Evolutionary conservation across 2,888 invertebrate species (phyloP).

Genomic region (Subacronicta megacephala): DNA sequence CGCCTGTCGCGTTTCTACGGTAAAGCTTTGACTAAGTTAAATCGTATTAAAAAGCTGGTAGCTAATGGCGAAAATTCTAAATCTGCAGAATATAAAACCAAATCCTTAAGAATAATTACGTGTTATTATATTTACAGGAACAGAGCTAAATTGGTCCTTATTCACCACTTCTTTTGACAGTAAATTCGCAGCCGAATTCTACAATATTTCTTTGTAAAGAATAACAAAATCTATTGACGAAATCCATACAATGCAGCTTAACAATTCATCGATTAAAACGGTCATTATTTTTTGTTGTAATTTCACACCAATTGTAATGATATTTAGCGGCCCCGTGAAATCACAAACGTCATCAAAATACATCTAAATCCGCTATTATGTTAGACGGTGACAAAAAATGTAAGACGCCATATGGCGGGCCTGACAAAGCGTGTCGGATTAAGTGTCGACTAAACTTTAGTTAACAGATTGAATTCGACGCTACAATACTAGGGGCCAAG

Average conservation of each 20-base stretch:
- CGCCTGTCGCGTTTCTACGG: slow-evolving; percentile 48
- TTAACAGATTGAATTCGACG: slow-evolving; percentile 76
- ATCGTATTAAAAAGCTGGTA: slow-evolving; percentile 42
- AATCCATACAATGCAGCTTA: slow-evolving; percentile 55
- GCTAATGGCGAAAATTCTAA: slow-evolving; percentile 10
- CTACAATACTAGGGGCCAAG: slow-evolving; percentile 52
- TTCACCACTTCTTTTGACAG: slow-evolving; percentile 7
- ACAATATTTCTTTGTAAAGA: slow-evolving; percentile 42
- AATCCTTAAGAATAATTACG: background rate
- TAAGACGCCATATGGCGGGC: slow-evolving; percentile 85
- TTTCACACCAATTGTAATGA: slow-evolving; percentile 79
- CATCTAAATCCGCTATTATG: slow-evolving; percentile 78
- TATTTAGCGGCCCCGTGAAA: slow-evolving; percentile 72
- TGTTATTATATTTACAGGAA: background rate
- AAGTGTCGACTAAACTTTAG: slow-evolving; percentile 63
- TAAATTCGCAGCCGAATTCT: slow-evolving; percentile 36
- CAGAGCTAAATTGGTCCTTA: background rate
- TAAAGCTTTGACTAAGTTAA: slow-evolving; percentile 37
- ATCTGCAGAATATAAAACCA: background rate
- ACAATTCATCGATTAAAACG: slow-evolving; percentile 69
- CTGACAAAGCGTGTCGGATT: slow-evolving; percentile 78
- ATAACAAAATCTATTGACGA: slow-evolving; percentile 52
- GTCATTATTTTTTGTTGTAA: slow-evolving; percentile 71
- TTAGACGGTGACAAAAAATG: slow-evolving; percentile 68
- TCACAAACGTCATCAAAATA: slow-evolving; percentile 78